Evolutionary conservation across 2,113 vertebrate species (phyloP), one percentile per base, ranked within the genome.

Genomic region (Odontesthes bonariensis): DNA sequence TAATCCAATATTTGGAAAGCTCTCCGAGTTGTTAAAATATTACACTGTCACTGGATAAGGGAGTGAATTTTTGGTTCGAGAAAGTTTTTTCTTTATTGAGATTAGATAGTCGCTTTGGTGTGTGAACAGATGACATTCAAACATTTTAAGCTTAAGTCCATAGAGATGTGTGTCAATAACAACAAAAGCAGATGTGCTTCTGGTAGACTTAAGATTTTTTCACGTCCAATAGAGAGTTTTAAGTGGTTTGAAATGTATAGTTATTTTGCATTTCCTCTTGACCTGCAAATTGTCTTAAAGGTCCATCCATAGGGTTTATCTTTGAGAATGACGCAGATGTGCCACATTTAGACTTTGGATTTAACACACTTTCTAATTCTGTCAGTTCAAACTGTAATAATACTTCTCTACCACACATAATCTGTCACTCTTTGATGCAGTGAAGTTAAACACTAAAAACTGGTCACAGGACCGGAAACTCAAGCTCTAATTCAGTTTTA

Each of bases 1-100:
- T 84, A 84, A 86, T 86, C 85, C 86, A 85, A 71, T 81, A 56
- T 80, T 82, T 89, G 51, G 47, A 81, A 79, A 86, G 75, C 81
- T 72, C 76, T 84, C 49, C 59, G 52, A 67, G 62, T 77, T 85
- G 81, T 81, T 81, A 82, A 78, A 74, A 81, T 65, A 56, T 71
- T 47, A 69, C 32, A 77, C 17, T 0, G 44, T 72, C 70, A 46
- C 47, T 73, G 55, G 59, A 60, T 38, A 27, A 62, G 13, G 47
- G 1, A 33, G 57, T 38, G 69, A 40, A 58, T 69, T 59, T 78
- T 52, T 35, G 9, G n/a, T 44, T 1, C 12, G 33, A 14, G 38
- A 55, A 51, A 55, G 46, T 59, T 8, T 72, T 72, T 40, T 82
- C 56, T 78, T 81, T 75, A 44, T 80, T 84, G 76, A 76, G 40